These are phyloP conservation scores for Andrena hattorfiana DNA, from an alignment of 2,888 invertebrate genomes.

Conservation along the genomic window DNA sequence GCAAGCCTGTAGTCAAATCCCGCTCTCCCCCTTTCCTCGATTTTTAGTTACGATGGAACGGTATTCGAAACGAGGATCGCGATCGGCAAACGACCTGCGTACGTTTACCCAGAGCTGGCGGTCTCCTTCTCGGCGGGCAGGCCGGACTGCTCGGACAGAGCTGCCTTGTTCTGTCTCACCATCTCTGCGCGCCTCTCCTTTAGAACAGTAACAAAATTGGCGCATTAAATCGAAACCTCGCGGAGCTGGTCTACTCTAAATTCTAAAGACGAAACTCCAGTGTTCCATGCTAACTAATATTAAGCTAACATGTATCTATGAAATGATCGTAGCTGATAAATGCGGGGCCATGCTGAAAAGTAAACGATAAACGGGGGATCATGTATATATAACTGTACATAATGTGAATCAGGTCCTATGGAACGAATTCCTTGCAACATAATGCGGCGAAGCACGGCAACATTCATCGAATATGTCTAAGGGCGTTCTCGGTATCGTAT, in stretches of 20 bases:
- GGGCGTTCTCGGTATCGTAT: constrained; percentile 31
- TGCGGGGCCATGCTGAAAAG: constrained; percentile 61
- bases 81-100: constrained; percentile 19
- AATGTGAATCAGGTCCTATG: constrained; percentile 28
- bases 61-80: constrained; percentile 58
- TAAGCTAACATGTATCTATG: constrained; percentile 47
- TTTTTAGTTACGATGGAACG: constrained; percentile 51
- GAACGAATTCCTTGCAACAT: constrained; percentile 48
- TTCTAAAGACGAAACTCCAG: constrained; percentile 8
- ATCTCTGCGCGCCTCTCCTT: constrained; percentile 96
- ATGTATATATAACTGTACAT: constrained; percentile 13
- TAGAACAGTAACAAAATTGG: constrained; percentile 71
- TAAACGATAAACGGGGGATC: constrained; percentile 25
- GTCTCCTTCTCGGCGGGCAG: constrained; percentile 86
- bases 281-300: constrained; percentile 59
- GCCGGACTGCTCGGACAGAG: constrained; percentile 84
- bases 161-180: constrained; percentile 96
- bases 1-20: constrained; percentile 60
- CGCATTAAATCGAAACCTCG: neutral
- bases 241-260: constrained; percentile 11
- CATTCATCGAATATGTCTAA: constrained; percentile 46
- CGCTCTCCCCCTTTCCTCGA: constrained; percentile 54
- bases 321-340: constrained; percentile 28
- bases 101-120: constrained; percentile 89
- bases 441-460: constrained; percentile 58